Evolutionary conservation across 2,888 invertebrate species (phyloP).

Genomic region (Ptilodon capucinus): DNA sequence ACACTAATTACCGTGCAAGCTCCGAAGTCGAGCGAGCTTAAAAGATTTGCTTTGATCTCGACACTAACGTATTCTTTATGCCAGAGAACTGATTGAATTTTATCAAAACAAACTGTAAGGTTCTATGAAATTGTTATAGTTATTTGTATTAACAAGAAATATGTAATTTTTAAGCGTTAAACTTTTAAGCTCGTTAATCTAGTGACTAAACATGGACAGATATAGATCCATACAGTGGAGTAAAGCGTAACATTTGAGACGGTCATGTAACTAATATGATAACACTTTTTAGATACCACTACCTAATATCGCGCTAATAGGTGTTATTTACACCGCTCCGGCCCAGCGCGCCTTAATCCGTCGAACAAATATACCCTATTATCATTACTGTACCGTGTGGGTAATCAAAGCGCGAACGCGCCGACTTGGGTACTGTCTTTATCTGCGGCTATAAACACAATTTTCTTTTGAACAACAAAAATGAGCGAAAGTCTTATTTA

Average conservation of each 20-base stretch:
- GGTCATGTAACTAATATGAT: background rate
- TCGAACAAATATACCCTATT: conserved; percentile 25
- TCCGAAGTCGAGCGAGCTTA: conserved; percentile 16
- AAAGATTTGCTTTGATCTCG: conserved; percentile 13
- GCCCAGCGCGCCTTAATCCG: conserved; percentile 16
- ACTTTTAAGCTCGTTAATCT: too few relatives aligned
- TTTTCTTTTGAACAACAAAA: background rate
- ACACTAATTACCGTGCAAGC: conserved; percentile 14
- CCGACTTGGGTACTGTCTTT: conserved; percentile 5
- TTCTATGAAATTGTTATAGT: background rate
- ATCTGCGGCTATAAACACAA: conserved; percentile 1
- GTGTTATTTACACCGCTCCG: conserved; percentile 2
- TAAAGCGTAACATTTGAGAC: background rate
- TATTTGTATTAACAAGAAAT: background rate
- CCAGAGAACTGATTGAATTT: background rate
- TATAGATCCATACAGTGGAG: too few relatives aligned
- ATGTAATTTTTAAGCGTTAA: too few relatives aligned
- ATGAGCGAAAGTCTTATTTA: background rate
- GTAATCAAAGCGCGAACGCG: too few relatives aligned
- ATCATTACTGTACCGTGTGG: conserved; percentile 25
- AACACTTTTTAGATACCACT: background rate
- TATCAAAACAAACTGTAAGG: background rate
- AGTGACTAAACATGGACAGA: too few relatives aligned
- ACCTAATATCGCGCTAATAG: background rate
- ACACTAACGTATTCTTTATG: background rate